Base-by-base conservation (phyloP, 2,797 vertebrate species). In the Clarias pachynema region DNA sequence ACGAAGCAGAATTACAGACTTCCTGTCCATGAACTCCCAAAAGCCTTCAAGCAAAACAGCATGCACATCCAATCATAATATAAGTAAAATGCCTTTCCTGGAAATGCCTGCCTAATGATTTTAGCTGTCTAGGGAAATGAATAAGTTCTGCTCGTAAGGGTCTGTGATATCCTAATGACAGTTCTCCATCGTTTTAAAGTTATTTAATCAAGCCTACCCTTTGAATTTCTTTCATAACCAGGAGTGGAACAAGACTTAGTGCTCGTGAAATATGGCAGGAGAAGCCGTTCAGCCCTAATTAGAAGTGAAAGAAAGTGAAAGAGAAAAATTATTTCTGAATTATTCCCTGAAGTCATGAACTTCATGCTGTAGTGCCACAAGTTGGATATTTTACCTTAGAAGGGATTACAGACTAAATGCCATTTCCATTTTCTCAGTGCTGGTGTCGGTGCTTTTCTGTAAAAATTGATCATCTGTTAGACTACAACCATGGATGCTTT, bases 11-110 rank as follows among this genome's bases (percentile, higher is more conserved):
- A 83, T 87, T 87, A 81, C 85, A 87, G 88, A 89, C 90, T 89
- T 91, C 88, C 89, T 89, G 89, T 85, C 86, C 86, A 85, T 73
- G 68, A 86, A 88, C 89, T 89, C 88, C 83, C 85, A 18, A 60
- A 89, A 89, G 89, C 85, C 75, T 86, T 87, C 68, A 79, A 89
- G 88, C 84, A 86, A 85, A 89, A 79, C 83, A 78, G 84, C 62
- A 34, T 85, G 89, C 88, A 66, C 74, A 85, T 89, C 89, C 89
- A 87, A 90, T 84, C 85, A 87, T 87, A 91, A 86, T 89, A 88
- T 68, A 86, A 84, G 79, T 69, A 86, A 73, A 87, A 79, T 73
- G 82, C 79, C 63, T 85, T 86, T 89, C 82, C 86, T 79, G 81
- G 80, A 73, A 87, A 87, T 24, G 31, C 60, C 7, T 79, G 74